A percentile compares a stretch with the other conserved stretches of the same genome.
Evolutionary conservation across 64 coral and sea anemone species (phyloP).

Genomic region (Orbicella faveolata): DNA sequence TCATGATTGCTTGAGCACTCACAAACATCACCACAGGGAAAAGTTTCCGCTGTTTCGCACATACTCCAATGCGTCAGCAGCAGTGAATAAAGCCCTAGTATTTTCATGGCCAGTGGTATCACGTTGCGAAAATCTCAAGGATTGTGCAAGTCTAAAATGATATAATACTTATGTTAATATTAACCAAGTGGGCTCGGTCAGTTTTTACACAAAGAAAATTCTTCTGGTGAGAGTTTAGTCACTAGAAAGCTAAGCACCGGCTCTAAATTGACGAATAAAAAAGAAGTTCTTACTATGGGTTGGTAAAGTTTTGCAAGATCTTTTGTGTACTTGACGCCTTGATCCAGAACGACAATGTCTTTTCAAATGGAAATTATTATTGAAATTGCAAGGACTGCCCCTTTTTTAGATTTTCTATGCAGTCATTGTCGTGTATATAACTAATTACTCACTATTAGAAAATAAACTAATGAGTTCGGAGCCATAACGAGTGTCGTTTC

Average conservation of each 20-base stretch:
- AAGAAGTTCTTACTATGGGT: not conserved
- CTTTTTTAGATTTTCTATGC: not conserved
- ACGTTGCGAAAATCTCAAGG: not conserved
- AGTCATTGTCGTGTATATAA: not conserved
- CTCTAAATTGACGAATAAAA: not conserved
- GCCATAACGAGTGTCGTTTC: not conserved
- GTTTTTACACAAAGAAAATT: not conserved
- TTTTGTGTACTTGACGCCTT: not conserved
- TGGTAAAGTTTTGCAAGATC: not conserved
- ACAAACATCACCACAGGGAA: constrained; percentile 33
- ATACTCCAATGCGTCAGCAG: not conserved
- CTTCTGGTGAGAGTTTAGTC: not conserved
- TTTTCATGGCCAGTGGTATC: not conserved
- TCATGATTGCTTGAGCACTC: not conserved
- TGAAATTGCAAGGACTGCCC: not conserved
- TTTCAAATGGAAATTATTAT: constrained; percentile 25
- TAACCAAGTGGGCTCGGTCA: not conserved
- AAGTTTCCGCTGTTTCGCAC: not conserved
- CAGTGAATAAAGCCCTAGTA: not conserved
- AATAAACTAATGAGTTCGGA: not conserved
- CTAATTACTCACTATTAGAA: not conserved
- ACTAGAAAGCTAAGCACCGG: not conserved
- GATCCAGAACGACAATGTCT: not conserved
- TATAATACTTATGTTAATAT: not conserved
- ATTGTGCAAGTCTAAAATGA: not conserved